phyloP scores from a whole-genome alignment of 2,113 vertebrate species.

The Camelus bactrianus region DNA sequence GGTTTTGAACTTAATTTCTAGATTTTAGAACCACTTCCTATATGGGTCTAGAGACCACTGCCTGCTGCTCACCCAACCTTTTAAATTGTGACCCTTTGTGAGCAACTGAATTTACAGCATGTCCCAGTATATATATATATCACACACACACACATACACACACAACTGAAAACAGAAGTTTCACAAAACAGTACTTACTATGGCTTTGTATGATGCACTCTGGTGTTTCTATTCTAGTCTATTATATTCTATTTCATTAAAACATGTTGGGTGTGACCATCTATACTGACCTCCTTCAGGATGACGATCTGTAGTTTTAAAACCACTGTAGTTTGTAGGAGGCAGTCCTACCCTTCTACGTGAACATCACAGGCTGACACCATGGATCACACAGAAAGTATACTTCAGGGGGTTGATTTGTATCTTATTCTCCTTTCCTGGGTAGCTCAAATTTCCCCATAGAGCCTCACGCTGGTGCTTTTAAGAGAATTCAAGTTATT shows the following conservation, averaged over 20 bases:
- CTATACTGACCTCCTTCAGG: not conserved
- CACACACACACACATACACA: not conserved
- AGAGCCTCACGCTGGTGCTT: not conserved
- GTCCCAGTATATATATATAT: not conserved
- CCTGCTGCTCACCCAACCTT: not conserved
- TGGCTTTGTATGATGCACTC: not conserved
- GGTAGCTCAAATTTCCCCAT: not conserved
- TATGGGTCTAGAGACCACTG: not conserved
- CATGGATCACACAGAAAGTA: not conserved
- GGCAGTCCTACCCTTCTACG: not conserved
- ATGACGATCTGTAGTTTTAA: not conserved
- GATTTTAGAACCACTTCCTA: not conserved
- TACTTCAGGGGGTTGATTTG: too few species aligned
- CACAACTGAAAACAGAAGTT: not conserved
- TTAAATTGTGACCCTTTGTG: not conserved
- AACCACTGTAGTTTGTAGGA: not conserved
- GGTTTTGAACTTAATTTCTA: not conserved
- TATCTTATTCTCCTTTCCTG: not conserved
- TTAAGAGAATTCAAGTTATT: conserved; percentile 17
- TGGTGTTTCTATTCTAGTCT: not conserved
- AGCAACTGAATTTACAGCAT: not conserved
- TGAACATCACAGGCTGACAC: not conserved
- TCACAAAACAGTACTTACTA: not conserved
- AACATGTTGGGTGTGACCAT: not conserved
- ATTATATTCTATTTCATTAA: not conserved